These are phyloP conservation scores for Schlechtendalia chinensis DNA, from an alignment of 1,140 invertebrate species.

Conservation along the genomic window DNA sequence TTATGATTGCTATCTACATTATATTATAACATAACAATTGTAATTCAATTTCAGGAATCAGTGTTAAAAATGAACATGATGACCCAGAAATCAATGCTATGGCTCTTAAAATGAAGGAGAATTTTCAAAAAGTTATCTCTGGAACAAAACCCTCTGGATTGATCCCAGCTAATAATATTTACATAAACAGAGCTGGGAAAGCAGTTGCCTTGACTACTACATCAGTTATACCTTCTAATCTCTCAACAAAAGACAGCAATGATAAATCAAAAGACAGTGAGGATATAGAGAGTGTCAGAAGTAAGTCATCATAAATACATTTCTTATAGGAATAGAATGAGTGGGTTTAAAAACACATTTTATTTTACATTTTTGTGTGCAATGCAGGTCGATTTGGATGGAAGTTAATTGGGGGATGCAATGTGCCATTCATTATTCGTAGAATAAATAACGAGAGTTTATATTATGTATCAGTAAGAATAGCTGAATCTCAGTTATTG, in stretches of 20 bases:
- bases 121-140: conserved; percentile 72
- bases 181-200: conserved; percentile 29
- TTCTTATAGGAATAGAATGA: background rate
- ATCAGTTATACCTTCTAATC: background rate
- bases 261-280: conserved; percentile 2
- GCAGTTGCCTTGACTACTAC: background rate
- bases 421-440: conserved; percentile 82
- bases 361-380: conserved; percentile 53
- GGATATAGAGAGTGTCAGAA: conserved; percentile 1
- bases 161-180: conserved; percentile 14
- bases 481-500: conserved; percentile 84
- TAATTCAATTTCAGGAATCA: conserved; percentile 61
- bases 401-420: conserved; percentile 76
- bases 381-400: conserved; percentile 78
- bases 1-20: too few relatives aligned
- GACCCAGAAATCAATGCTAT: conserved; percentile 81
- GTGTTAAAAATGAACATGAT: conserved; percentile 59
- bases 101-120: conserved; percentile 82
- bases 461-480: conserved; percentile 85
- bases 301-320: background rate
- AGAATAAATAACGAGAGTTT: conserved; percentile 64
- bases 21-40: too few relatives aligned
- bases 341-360: background rate
- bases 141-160: conserved; percentile 53
- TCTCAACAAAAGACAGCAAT: background rate